Percentiles rank a stretch among this genome's conserved stretches.
These are phyloP conservation scores for Spodoptera litura DNA, from an alignment of 1,140 invertebrate genomes.

Conservation along the genomic window DNA sequence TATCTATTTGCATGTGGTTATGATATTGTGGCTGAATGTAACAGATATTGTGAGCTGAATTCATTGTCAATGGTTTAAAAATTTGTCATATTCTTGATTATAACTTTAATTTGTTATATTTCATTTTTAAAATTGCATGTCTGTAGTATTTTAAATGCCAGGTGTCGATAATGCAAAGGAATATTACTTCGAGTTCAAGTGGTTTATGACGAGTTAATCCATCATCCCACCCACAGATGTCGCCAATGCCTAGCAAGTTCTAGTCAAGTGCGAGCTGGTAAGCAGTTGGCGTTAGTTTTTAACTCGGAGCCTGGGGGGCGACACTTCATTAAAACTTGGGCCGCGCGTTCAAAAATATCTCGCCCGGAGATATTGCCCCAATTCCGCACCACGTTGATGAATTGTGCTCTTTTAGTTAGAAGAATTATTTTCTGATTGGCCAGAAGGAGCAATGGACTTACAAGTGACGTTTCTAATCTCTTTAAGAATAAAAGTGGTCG, in stretches of 20 bases:
- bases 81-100: background rate
- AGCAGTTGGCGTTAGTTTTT: conserved; percentile 35
- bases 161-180: too few relatives aligned
- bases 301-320: conserved; percentile 20
- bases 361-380: conserved; percentile 25
- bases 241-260: background rate
- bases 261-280: conserved; percentile 11
- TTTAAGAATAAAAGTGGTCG: too few relatives aligned
- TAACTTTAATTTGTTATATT: too few relatives aligned
- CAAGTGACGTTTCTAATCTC: too few relatives aligned
- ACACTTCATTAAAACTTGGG: conserved; percentile 46
- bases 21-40: conserved; percentile 1
- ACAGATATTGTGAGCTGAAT: background rate
- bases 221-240: background rate
- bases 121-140: too few relatives aligned
- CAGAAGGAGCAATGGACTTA: too few relatives aligned
- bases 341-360: conserved; percentile 38
- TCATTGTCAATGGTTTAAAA: background rate
- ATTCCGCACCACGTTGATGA: conserved; percentile 17
- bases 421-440: conserved; percentile 17
- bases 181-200: background rate
- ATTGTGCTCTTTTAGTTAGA: conserved; percentile 12
- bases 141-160: too few relatives aligned
- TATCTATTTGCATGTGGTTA: conserved; percentile 32
- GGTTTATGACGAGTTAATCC: background rate